These are phyloP conservation scores for Nomada fucata DNA, from an alignment of 2,888 invertebrate species.

Conservation along the genomic window DNA sequence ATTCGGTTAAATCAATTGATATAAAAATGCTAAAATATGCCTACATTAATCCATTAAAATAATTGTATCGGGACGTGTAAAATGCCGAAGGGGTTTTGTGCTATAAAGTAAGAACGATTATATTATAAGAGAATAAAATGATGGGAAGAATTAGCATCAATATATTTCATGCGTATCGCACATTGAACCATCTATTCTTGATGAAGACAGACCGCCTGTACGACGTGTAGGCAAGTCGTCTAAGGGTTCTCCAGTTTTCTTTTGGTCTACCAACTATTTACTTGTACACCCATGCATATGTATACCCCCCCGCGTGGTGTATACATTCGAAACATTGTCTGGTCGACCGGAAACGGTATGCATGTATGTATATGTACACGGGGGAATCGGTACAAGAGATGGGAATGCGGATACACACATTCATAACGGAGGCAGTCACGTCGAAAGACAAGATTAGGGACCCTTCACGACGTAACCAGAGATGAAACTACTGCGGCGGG, in stretches of 20 bases:
- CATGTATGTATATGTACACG: background rate
- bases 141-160: too few species aligned
- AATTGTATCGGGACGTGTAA: too few species aligned
- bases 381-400: conserved; percentile 10
- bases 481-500: conserved; percentile 30
- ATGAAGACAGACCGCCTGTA: conserved; percentile 41
- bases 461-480: conserved; percentile 34
- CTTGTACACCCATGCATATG: conserved; percentile 45
- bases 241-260: conserved; percentile 59
- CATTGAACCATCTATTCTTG: conserved; percentile 28
- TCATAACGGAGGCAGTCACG: conserved; percentile 21
- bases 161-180: conserved; percentile 15
- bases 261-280: conserved; percentile 43
- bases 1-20: background rate
- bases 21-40: background rate
- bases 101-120: too few species aligned
- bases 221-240: conserved; percentile 52
- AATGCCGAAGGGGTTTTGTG: too few species aligned
- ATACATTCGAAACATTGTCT: conserved; percentile 34
- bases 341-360: conserved; percentile 25
- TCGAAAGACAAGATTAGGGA: conserved; percentile 44
- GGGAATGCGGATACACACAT: conserved; percentile 11
- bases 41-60: too few species aligned
- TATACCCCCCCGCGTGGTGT: conserved; percentile 25
- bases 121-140: too few species aligned